Base-by-base conservation (phyloP, 1,140 invertebrate genomes). In the Drosophila lacertosa region DNA sequence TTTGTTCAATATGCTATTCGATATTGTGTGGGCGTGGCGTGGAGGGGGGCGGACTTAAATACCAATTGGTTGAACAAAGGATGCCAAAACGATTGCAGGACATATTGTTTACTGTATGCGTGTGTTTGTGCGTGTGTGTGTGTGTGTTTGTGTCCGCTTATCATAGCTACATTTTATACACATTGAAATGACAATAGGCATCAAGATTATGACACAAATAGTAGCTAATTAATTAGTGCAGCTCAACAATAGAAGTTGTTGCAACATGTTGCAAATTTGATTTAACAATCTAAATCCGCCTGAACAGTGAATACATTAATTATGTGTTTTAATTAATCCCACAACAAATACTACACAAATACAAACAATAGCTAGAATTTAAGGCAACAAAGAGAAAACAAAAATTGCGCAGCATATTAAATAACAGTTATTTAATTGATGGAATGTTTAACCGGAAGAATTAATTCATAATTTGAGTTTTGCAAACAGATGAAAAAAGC, bases 11-110 rank as follows among this genome's bases (percentile, higher is more conserved):
- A 74, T 81, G 78, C 47, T 67, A 55, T 29, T 29, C 32, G 45
- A 65, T 81, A 81, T 77, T 45, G 47, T 42, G 55, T 64, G 70
- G 78, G 79, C 78, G 79, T 77, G 78, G 35, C 70, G 16, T 1
- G 13, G 37, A n/a, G 18, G 20, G 67, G 22, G 67, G 55, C 37
- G 65, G 37, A 51, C 77, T 65, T 42, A 62, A 40, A 58, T 54
- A 42, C 57, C 71, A 72, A 83, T 75, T 83, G 79, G 42, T 54
- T 66, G 70, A 74, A 47, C 60, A 64, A 57, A 63, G 48, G 47
- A 67, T 39, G 42, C 16, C 18, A 24, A 67, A 67, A 54, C 44
- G 64, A 72, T 67, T 60, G 57, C 57, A 62, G 44, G 44, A 66
- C 54, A 48, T 29, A 48, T 29, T 15, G 4, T 4, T 24, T 0